phyloP scores from a whole-genome alignment of 2,113 vertebrate species.

The Paralichthys olivaceus region DNA sequence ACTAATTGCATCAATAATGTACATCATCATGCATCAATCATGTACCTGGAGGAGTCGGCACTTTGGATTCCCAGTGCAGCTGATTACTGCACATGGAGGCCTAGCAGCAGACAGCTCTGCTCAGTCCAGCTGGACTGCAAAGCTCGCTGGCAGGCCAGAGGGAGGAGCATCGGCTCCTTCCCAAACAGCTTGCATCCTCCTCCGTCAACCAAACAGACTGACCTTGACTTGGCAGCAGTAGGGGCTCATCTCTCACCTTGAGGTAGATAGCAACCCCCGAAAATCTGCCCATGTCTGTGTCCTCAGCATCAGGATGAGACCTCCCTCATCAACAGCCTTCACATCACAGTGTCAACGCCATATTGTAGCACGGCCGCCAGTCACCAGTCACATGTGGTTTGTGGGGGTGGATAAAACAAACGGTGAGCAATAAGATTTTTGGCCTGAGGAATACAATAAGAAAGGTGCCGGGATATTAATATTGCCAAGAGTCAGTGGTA shows the following conservation, averaged over 20 bases:
- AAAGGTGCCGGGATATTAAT: slow-evolving; percentile 57
- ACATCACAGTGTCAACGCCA: slow-evolving; percentile 55
- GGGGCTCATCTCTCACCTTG: slow-evolving; percentile 56
- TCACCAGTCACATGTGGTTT: slow-evolving; percentile 11
- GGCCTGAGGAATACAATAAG: slow-evolving; percentile 65
- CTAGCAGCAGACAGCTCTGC: slow-evolving; percentile 26
- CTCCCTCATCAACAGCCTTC: slow-evolving; percentile 53
- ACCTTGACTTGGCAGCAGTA: slow-evolving; percentile 67
- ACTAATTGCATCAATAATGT: slow-evolving; percentile 52
- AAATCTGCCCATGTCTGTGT: slow-evolving; percentile 21
- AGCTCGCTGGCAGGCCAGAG: slow-evolving; percentile 26
- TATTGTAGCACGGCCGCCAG: slow-evolving; percentile 17
- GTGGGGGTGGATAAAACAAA: neutral
- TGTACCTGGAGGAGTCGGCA: slow-evolving; percentile 41
- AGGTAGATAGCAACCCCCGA: slow-evolving; percentile 50
- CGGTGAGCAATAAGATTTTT: slow-evolving; percentile 49
- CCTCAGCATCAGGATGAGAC: slow-evolving; percentile 27
- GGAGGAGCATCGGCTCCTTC: slow-evolving; percentile 36
- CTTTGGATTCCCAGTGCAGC: slow-evolving; percentile 37
- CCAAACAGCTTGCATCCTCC: slow-evolving; percentile 31
- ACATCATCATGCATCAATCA: slow-evolving; percentile 61
- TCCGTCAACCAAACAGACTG: slow-evolving; percentile 48
- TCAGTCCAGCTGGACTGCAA: slow-evolving; percentile 38
- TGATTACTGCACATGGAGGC: slow-evolving; percentile 41
- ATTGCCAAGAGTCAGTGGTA: slow-evolving; percentile 41